These are phyloP conservation scores for Artibeus lituratus DNA, from an alignment of 2,797 vertebrate genomes.

Conservation along the genomic window DNA sequence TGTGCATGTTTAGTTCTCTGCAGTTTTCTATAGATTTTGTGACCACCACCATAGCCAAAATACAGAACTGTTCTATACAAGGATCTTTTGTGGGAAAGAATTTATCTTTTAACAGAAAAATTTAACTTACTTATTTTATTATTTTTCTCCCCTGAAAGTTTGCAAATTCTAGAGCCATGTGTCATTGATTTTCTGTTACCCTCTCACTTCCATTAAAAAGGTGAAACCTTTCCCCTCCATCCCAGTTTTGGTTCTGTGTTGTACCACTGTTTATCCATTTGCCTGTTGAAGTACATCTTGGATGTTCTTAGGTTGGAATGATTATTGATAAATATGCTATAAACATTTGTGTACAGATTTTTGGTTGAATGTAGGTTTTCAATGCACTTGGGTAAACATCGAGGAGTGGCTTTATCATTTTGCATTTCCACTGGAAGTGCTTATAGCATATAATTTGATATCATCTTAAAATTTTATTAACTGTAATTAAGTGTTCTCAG, in stretches of 20 bases:
- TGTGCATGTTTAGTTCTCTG: neutral
- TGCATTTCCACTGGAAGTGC: neutral
- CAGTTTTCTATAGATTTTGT: neutral
- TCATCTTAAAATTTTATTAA: neutral
- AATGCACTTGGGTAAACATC: neutral
- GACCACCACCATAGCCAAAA: neutral
- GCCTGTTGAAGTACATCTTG: neutral
- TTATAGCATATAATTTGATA: neutral
- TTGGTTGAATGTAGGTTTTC: neutral
- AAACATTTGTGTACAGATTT: neutral
- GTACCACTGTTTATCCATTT: neutral
- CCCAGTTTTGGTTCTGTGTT: neutral
- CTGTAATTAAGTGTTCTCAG: neutral
- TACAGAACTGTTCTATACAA: neutral
- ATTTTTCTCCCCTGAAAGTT: neutral
- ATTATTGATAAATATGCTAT: neutral
- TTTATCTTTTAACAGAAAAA: conserved; percentile 9
- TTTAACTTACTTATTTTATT: conserved; percentile 3
- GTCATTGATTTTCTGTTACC: neutral
- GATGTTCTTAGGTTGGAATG: neutral
- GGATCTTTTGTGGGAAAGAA: neutral
- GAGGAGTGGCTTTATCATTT: neutral
- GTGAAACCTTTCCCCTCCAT: neutral
- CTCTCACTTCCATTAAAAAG: neutral
- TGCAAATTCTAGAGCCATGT: neutral